A percentile compares a stretch with the other conserved stretches of the same genome.
Conservation (phyloP, 2,797 vertebrate species). For the Zalophus californianus region DNA sequence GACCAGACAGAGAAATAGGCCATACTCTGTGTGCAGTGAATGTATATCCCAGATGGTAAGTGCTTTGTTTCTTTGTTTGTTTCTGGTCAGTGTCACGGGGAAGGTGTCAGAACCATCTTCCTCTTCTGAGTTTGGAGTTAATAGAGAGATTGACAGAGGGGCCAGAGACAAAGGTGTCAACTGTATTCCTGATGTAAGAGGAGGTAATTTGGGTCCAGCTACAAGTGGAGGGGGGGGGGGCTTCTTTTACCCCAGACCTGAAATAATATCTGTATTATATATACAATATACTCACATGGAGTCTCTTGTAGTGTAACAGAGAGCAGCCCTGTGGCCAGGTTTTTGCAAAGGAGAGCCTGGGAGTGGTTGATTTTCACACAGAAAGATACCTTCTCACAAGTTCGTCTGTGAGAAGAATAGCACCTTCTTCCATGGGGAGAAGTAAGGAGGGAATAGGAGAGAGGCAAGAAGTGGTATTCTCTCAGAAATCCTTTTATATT, state of each 20-base stretch:
- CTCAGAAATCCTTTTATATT: background rate
- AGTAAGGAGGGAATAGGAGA: background rate
- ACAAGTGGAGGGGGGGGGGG: accelerated
- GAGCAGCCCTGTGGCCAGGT: background rate
- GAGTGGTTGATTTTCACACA: background rate
- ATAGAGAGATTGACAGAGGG: background rate
- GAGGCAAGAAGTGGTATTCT: accelerated
- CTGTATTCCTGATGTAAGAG: background rate
- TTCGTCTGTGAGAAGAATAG: background rate
- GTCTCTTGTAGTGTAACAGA: accelerated
- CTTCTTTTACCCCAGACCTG: no score
- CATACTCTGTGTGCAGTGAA: accelerated
- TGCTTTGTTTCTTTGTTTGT: background rate
- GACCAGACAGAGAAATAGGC: background rate
- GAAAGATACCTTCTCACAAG: background rate
- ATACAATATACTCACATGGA: background rate
- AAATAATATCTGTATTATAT: background rate
- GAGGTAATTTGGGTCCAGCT: background rate
- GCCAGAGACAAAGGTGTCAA: background rate
- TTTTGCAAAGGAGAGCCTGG: background rate
- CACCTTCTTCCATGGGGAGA: background rate
- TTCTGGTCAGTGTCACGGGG: accelerated
- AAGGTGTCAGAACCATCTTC: background rate
- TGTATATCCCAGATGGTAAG: background rate
- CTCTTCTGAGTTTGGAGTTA: background rate